Evolutionary conservation across 2,888 invertebrate species (phyloP).

Genomic region (Noctua pronuba): DNA sequence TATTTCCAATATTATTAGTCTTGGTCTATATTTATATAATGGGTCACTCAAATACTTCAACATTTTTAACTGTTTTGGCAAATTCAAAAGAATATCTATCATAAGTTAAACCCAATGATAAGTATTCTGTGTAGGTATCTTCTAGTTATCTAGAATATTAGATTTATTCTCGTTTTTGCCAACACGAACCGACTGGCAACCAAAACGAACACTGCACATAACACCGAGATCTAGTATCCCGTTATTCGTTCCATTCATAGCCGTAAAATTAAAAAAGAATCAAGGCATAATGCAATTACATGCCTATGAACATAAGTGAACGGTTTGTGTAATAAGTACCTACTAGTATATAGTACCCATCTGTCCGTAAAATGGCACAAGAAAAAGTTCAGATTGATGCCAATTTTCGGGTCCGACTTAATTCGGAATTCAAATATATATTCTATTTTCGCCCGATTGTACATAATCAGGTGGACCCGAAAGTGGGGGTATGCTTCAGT

Average conservation of each 20-base stretch:
- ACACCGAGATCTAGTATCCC: neutral
- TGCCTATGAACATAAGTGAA: neutral
- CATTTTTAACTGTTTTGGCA: neutral
- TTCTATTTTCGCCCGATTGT: neutral
- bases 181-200: neutral
- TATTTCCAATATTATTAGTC: conserved; percentile 14
- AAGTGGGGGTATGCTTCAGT: neutral
- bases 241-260: neutral
- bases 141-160: neutral
- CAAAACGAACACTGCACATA: neutral
- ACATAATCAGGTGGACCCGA: neutral
- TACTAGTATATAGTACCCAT: neutral
- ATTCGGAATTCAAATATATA: neutral
- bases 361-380: no score
- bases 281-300: neutral
- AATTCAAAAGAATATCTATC: neutral
- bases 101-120: neutral
- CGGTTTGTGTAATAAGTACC: neutral
- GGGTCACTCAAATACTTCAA: neutral
- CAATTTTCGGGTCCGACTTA: neutral
- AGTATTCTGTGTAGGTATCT: neutral
- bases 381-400: neutral
- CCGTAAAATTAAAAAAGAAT: neutral
- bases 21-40: neutral
- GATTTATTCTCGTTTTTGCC: neutral